Evolutionary conservation across 1,140 invertebrate genomes (phyloP), one percentile per base, ranked within the genome.

Genomic region (Drosophila pectinifera): DNA sequence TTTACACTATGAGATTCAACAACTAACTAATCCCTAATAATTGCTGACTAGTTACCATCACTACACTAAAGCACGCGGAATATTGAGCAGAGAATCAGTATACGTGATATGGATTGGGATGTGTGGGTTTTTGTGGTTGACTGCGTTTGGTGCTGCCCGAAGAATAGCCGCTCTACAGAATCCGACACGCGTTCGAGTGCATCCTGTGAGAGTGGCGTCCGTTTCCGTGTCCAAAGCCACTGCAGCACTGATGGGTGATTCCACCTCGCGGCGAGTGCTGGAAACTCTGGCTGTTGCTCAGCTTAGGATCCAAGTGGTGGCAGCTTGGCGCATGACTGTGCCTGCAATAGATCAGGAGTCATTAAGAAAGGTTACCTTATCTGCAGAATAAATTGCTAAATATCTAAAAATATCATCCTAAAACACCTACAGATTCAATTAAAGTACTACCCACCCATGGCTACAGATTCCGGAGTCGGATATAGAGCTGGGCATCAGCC

Each of bases 261-360:
- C 72, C 72, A 1, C 59, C 73, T 0, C 77, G 73, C 2, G 85
- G 72, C 16, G 73, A 76, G 24, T 92, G 91, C 54, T 79, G 84
- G 59, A 92, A 92, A 76, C 92, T 92, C 48, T 92, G 91, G 53
- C 91, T 92, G 38, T 80, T 91, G 45, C 63, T 73, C 31, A 92
- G 51, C 79, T 91, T 91, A 0, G 84, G 73, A 5, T 86, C 88
- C 14, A 77, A 8, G 62, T 91, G 88, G 58, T 90, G 88, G 45
- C 85, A 91, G 26, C 77, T 88, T 20, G 84, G 75, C 2, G 79
- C 82, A 78, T 92, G 85, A 20, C 78, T 70, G 49, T 90, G 88
- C 10, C 83, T 78, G 22, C 16, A 13, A 18, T 14, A 24, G 45
- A 46, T 11, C 0, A 20, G 1, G 18, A 34, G 6, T 34, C 6